phyloP scores from a whole-genome alignment of 2,888 invertebrate species.

The Sceliomorpha sp. region DNA sequence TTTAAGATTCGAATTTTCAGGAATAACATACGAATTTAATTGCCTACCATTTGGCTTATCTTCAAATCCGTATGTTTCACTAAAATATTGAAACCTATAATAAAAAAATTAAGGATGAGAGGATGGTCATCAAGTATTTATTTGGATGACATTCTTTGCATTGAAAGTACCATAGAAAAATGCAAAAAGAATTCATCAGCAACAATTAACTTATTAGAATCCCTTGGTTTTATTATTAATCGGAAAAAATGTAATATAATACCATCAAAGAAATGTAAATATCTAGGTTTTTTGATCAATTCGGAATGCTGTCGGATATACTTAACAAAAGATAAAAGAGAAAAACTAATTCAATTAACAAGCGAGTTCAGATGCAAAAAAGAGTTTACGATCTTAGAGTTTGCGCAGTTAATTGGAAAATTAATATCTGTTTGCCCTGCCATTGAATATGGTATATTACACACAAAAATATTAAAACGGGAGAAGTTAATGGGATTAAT shows the following conservation, averaged over 20 bases:
- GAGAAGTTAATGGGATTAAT: no score
- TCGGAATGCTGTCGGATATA: background rate
- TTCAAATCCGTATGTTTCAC: no score
- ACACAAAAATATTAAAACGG: slow-evolving; percentile 5
- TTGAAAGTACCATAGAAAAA: background rate
- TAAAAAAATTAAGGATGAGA: background rate
- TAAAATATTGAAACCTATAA: no score
- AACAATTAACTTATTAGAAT: no score
- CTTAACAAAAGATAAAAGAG: slow-evolving; percentile 1
- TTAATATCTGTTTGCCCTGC: slow-evolving; percentile 2
- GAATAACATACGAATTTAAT: slow-evolving; percentile 4
- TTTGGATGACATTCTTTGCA: slow-evolving; percentile 4
- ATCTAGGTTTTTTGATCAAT: slow-evolving; percentile 7
- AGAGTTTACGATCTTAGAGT: background rate
- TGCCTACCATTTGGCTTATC: no score
- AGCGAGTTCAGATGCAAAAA: background rate
- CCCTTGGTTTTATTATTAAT: slow-evolving; percentile 1
- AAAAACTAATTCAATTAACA: background rate
- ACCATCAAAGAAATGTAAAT: background rate
- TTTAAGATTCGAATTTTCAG: slow-evolving; percentile 6
- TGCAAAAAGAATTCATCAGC: no score
- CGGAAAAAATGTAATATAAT: slow-evolving; percentile 1
- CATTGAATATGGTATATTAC: slow-evolving; percentile 2
- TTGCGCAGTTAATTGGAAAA: slow-evolving; percentile 4
- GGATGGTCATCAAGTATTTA: background rate